phyloP scores from a whole-genome alignment of 2,797 vertebrate species.

The Notoglanidium macrostoma region DNA sequence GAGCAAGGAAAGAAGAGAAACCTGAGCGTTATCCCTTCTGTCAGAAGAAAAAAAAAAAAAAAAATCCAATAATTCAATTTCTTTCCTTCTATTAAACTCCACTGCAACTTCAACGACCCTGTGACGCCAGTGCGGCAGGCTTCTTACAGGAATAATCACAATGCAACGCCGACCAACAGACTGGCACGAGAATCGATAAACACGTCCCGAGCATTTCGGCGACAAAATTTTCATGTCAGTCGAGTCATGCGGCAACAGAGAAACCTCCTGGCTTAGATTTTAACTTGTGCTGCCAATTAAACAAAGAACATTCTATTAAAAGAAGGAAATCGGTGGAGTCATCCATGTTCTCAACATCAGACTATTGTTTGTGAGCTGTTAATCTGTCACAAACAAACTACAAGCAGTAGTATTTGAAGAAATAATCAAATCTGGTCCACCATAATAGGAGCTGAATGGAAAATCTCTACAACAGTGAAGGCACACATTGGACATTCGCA shows the following conservation, averaged over 20 bases:
- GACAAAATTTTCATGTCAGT: neutral
- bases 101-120: neutral
- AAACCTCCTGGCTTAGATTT: neutral
- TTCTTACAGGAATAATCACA: neutral
- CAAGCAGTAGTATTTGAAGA: conserved; percentile 35
- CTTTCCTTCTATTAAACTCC: neutral
- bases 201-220: neutral
- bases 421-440: conserved; percentile 30
- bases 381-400: conserved; percentile 6
- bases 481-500: conserved; percentile 44
- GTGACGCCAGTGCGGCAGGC: neutral
- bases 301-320: neutral
- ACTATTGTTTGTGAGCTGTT: neutral
- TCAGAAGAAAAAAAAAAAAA: no score
- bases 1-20: neutral
- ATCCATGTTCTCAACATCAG: neutral
- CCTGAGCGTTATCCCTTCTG: neutral
- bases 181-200: neutral
- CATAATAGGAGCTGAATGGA: conserved; percentile 45
- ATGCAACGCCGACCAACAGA: neutral
- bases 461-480: conserved; percentile 43
- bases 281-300: neutral
- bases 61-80: neutral
- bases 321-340: neutral
- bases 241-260: neutral